phyloP scores from a whole-genome alignment of 2,113 vertebrate genomes.

The Eubucco bourcierii region DNA sequence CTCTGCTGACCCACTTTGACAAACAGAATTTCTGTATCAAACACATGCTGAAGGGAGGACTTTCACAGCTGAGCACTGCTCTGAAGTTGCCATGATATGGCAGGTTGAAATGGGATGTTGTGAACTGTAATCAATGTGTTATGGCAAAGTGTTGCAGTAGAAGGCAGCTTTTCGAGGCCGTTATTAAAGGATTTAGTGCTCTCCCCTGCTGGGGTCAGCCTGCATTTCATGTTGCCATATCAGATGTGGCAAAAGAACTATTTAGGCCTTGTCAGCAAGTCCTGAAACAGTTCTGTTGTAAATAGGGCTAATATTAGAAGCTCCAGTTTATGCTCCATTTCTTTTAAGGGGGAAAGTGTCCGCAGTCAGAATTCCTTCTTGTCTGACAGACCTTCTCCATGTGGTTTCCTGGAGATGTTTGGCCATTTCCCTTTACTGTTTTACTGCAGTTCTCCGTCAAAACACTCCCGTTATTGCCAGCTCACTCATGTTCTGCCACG shows the following conservation, averaged over 20 bases:
- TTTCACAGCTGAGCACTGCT: not conserved
- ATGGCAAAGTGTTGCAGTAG: not conserved
- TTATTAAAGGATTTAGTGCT: not conserved
- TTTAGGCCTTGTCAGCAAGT: not conserved
- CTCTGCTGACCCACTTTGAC: not conserved
- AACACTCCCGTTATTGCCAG: not conserved
- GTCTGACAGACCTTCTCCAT: not conserved
- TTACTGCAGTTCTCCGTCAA: not conserved
- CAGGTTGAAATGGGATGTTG: not conserved
- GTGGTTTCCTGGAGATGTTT: not conserved
- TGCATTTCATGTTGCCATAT: not conserved
- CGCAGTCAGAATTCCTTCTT: not conserved
- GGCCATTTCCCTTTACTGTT: not conserved
- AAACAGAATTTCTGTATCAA: not conserved
- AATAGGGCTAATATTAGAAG: not conserved
- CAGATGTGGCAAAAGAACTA: not conserved
- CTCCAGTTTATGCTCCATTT: not conserved
- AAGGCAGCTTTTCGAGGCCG: not conserved
- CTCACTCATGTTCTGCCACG: accelerated
- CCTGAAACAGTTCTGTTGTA: not conserved
- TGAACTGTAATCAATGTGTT: not conserved
- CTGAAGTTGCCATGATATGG: not conserved
- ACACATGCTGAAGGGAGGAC: not conserved
- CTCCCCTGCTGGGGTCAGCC: not conserved
- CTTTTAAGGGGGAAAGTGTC: not conserved